Percentiles rank a stretch among this genome's conserved stretches.
phyloP scores from a whole-genome alignment of 2,888 invertebrate species.

The Volucella inanis region DNA sequence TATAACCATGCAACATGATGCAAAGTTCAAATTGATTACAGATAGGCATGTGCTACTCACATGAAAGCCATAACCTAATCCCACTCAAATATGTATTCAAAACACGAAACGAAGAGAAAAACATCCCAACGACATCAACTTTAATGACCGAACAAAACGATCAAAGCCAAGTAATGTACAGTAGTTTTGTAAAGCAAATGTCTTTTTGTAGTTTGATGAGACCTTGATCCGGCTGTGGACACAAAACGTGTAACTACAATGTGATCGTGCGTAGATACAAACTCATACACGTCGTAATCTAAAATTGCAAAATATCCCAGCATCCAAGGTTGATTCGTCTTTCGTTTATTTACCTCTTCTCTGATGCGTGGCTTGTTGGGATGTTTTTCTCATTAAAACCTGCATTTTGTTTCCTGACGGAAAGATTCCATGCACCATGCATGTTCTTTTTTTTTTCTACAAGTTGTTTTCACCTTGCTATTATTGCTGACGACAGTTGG shows the following conservation, averaged over 20 bases:
- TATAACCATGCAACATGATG: background rate
- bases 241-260: constrained; percentile 49
- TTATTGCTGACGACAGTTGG: constrained; percentile 7
- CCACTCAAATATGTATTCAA: constrained; percentile 7
- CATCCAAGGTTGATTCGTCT: constrained; percentile 51
- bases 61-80: constrained; percentile 24
- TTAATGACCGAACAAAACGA: constrained; percentile 16
- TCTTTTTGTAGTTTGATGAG: constrained; percentile 28
- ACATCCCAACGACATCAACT: no score
- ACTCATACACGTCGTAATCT: constrained; percentile 27
- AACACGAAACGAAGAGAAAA: constrained; percentile 6
- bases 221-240: constrained; percentile 51
- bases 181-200: constrained; percentile 56
- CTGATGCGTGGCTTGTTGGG: background rate
- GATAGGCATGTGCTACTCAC: constrained; percentile 32
- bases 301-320: constrained; percentile 59
- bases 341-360: constrained; percentile 41
- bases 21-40: constrained; percentile 41
- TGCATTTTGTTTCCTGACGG: constrained; percentile 53
- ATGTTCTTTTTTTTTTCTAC: constrained; percentile 42
- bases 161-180: constrained; percentile 8
- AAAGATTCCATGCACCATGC: constrained; percentile 4
- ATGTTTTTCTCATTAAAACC: constrained; percentile 50
- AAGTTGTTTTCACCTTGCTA: no score
- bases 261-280: constrained; percentile 29